Percentiles rank a stretch among this genome's conserved stretches.
Conservation (phyloP, 2,888 invertebrate species). For the Pegoplata infirma region DNA sequence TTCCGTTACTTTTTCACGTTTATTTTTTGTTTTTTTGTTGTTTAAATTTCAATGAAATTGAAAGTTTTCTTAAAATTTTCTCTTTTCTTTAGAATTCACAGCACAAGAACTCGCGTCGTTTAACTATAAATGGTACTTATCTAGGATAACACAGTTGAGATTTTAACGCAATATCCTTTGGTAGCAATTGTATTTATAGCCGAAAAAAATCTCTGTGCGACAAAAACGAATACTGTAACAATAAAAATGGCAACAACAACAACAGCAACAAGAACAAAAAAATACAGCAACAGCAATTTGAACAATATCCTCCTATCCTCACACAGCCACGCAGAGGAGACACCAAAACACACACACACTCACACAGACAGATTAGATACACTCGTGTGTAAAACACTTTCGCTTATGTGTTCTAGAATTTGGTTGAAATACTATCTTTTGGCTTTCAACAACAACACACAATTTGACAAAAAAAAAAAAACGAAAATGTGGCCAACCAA, state of each 20-base stretch:
- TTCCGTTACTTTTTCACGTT: neutral
- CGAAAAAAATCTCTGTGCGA: constrained; percentile 63
- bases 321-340: neutral
- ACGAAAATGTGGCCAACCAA: constrained; percentile 39
- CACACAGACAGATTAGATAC: constrained; percentile 1
- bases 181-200: constrained; percentile 76
- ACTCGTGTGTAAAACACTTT: constrained; percentile 56
- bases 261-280: constrained; percentile 34
- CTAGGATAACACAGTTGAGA: constrained; percentile 74
- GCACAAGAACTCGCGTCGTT: constrained; percentile 64
- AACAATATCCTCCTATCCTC: constrained; percentile 40
- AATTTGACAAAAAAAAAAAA: constrained; percentile 43
- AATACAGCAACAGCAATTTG: constrained; percentile 34
- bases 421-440: constrained; percentile 49
- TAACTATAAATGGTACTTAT: constrained; percentile 63
- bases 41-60: neutral
- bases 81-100: constrained; percentile 37
- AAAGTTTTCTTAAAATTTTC: constrained; percentile 12
- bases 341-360: neutral
- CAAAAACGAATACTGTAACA: constrained; percentile 41
- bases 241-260: constrained; percentile 34
- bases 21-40: constrained; percentile 1
- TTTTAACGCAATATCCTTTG: constrained; percentile 73
- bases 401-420: constrained; percentile 26
- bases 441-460: constrained; percentile 39